A percentile compares a stretch with the other conserved stretches of the same genome.
Evolutionary conservation across 2,888 invertebrate genomes (phyloP).

Genomic region (Coremacera marginata): DNA sequence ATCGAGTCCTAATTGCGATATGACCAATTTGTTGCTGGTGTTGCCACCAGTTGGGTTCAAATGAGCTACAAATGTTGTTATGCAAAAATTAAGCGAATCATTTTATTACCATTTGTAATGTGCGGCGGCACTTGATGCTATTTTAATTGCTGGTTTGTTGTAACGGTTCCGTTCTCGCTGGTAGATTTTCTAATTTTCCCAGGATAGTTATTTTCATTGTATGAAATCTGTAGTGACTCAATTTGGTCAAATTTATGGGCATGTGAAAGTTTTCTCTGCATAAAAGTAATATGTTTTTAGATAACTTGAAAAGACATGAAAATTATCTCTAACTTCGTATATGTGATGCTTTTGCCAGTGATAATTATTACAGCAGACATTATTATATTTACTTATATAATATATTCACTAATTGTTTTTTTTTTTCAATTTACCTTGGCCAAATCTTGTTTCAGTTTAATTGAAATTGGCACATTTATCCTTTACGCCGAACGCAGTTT

Average conservation of each 20-base stretch:
- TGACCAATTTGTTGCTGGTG: slow-evolving; percentile 50
- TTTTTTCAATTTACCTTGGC: too few species aligned
- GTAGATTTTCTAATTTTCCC: slow-evolving; percentile 2
- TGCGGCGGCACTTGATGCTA: slow-evolving; percentile 30
- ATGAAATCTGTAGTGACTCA: not conserved
- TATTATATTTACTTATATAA: too few species aligned
- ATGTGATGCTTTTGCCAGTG: too few species aligned
- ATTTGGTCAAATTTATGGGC: slow-evolving; percentile 18
- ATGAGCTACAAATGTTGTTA: slow-evolving; percentile 60
- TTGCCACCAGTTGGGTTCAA: not conserved
- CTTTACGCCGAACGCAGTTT: too few species aligned
- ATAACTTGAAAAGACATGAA: too few species aligned
- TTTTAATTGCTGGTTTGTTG: slow-evolving; percentile 10
- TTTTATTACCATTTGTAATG: slow-evolving; percentile 67
- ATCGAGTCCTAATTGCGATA: slow-evolving; percentile 55
- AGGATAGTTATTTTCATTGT: slow-evolving; percentile 7
- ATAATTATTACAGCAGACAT: too few species aligned
- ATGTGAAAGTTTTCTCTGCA: slow-evolving; percentile 6
- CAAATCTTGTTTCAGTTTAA: too few species aligned
- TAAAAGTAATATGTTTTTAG: too few species aligned
- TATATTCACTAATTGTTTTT: too few species aligned
- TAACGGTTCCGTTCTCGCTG: not conserved
- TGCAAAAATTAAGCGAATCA: slow-evolving; percentile 67
- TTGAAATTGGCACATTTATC: too few species aligned
- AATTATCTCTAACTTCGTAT: too few species aligned